A percentile compares a stretch with the other conserved stretches of the same genome.
Conservation (phyloP, 2,113 vertebrate genomes). For the Gobius niger region DNA sequence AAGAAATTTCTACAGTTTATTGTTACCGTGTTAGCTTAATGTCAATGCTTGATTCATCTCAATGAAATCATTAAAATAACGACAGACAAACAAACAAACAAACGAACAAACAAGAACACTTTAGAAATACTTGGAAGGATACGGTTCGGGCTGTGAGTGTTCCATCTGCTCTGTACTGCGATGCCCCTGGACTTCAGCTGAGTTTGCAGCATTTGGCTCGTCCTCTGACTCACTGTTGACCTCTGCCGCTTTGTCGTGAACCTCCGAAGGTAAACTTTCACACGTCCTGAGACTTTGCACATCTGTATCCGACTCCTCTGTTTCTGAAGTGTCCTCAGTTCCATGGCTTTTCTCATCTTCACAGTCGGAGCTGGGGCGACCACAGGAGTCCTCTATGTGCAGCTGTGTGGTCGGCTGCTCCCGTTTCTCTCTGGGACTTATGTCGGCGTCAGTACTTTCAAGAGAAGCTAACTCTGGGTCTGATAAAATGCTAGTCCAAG, state of each 20-base stretch:
- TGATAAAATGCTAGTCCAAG: slow-evolving; percentile 90
- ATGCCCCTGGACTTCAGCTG: background rate
- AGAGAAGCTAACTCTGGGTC: slow-evolving; percentile 73
- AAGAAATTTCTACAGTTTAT: slow-evolving; percentile 48
- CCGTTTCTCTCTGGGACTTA: slow-evolving; percentile 13
- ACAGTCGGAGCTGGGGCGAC: background rate
- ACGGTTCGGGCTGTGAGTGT: slow-evolving; percentile 64
- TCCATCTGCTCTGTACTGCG: slow-evolving; percentile 8
- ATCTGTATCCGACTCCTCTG: slow-evolving; percentile 21
- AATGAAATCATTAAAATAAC: background rate
- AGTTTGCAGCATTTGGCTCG: background rate
- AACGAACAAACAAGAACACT: background rate
- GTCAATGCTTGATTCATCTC: too few species aligned
- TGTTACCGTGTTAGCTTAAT: background rate
- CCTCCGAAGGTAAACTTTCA: background rate
- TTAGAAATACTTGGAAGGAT: slow-evolving; percentile 78
- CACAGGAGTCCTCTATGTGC: background rate
- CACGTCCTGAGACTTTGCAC: background rate
- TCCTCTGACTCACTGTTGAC: background rate
- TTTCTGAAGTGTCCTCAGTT: slow-evolving; percentile 29
- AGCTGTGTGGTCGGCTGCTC: background rate
- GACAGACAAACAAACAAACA: background rate
- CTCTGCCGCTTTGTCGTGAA: background rate
- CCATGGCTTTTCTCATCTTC: slow-evolving; percentile 1
- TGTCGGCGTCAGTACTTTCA: slow-evolving; percentile 54